These are phyloP conservation scores for Anser brachyrhynchus DNA, from an alignment of 2,113 vertebrate genomes.

Conservation along the genomic window DNA sequence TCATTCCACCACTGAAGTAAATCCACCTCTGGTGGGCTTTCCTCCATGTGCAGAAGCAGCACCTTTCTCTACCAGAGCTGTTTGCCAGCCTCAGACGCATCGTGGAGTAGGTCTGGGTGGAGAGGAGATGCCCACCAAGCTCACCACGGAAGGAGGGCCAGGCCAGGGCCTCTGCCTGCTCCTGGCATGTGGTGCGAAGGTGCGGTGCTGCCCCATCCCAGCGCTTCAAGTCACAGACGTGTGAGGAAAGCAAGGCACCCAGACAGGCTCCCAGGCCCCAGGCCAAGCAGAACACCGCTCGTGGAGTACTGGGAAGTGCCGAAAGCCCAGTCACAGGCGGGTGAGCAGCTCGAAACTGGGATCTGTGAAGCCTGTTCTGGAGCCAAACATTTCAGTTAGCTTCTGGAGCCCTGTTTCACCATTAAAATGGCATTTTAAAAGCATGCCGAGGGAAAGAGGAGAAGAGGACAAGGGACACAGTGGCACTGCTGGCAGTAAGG, in stretches of 20 bases:
- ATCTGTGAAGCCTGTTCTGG: neutral
- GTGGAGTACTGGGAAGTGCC: neutral
- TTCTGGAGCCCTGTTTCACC: neutral
- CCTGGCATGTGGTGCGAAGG: accelerated
- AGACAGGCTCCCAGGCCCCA: neutral
- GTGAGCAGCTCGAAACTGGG: neutral
- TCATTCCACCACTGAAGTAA: neutral
- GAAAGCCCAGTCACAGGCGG: neutral
- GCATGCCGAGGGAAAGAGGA: neutral
- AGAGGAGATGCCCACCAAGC: neutral
- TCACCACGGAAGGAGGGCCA: neutral
- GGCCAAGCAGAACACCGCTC: neutral
- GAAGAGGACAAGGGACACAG: neutral
- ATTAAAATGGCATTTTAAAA: neutral
- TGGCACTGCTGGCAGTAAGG: neutral
- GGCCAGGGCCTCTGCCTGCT: neutral
- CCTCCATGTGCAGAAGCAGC: neutral
- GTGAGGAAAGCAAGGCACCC: neutral
- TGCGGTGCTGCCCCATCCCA: neutral
- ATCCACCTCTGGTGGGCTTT: neutral
- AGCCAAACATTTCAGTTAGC: neutral
- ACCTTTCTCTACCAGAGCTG: neutral
- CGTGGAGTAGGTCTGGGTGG: neutral
- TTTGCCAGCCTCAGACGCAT: neutral
- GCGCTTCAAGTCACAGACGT: neutral